Percentiles rank a stretch among this genome's conserved stretches.
phyloP scores from a whole-genome alignment of 2,888 invertebrate genomes.

The Cetonia aurata region DNA sequence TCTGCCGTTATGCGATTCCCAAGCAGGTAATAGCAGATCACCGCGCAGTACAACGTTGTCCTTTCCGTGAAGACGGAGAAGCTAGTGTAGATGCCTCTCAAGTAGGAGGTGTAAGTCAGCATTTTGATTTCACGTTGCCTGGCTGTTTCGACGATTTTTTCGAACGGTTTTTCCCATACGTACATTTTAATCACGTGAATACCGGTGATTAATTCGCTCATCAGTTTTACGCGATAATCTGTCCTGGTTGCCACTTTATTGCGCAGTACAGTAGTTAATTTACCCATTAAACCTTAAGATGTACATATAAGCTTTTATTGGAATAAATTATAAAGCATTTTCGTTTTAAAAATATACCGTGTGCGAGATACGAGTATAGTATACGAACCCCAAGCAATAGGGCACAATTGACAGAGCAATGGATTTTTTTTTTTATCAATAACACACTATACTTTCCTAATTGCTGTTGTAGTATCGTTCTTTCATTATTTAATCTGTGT shows the following conservation, averaged over 20 bases:
- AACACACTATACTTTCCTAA: too few relatives aligned
- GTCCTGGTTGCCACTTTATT: constrained; percentile 68
- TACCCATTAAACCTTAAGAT: constrained; percentile 51
- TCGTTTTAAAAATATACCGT: neutral
- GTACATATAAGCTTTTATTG: neutral
- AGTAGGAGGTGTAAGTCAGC: constrained; percentile 75
- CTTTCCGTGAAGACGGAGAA: constrained; percentile 85
- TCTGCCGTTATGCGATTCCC: constrained; percentile 71
- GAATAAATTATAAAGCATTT: neutral
- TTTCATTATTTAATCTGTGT: too few relatives aligned
- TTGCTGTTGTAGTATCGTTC: too few relatives aligned
- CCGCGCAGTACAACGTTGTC: constrained; percentile 84
- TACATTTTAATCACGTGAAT: constrained; percentile 86
- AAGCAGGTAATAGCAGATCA: constrained; percentile 80
- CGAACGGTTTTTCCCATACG: constrained; percentile 81
- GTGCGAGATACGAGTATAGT: too few relatives aligned
- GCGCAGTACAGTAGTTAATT: constrained; percentile 54
- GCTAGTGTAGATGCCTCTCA: constrained; percentile 75
- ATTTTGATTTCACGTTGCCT: constrained; percentile 77
- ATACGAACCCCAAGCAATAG: too few relatives aligned
- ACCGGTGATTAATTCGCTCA: constrained; percentile 81
- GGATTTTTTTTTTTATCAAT: too few relatives aligned
- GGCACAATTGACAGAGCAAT: too few relatives aligned
- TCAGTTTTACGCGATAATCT: constrained; percentile 77
- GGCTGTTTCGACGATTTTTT: constrained; percentile 72